These are phyloP conservation scores for Myrmecophaga tridactyla DNA, from an alignment of 2,113 vertebrate species.

Conservation along the genomic window DNA sequence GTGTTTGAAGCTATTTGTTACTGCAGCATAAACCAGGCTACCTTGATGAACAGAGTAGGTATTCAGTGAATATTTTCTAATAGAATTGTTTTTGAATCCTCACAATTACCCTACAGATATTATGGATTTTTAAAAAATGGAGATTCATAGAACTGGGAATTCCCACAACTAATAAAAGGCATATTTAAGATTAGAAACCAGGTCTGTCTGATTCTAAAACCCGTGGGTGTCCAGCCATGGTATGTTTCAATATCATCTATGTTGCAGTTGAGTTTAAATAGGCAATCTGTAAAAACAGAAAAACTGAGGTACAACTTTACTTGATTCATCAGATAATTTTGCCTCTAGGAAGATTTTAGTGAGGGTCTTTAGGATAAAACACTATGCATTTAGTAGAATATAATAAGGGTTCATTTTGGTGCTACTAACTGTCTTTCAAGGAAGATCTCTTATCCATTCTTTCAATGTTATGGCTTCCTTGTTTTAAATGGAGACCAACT, in stretches of 20 bases:
- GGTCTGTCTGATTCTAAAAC: neutral
- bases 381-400: neutral
- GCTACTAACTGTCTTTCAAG: neutral
- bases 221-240: neutral
- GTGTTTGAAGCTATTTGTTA: neutral
- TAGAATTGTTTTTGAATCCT: neutral
- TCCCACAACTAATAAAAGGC: neutral
- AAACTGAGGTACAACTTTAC: neutral
- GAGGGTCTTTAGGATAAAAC: conserved; percentile 20
- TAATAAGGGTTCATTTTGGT: neutral
- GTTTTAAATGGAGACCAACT: neutral
- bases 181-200: neutral
- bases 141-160: neutral
- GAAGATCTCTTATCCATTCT: neutral
- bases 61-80: neutral
- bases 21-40: neutral
- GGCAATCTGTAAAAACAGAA: neutral
- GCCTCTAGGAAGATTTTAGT: neutral
- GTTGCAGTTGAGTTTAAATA: neutral
- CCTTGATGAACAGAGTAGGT: neutral
- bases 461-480: neutral
- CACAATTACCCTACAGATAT: neutral
- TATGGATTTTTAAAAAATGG: neutral
- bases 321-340: conserved; percentile 2
- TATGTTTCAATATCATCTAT: neutral